A percentile compares a stretch with the other conserved stretches of the same genome.
phyloP scores from a whole-genome alignment of 2,888 invertebrate species.

The Melitaea athalia region DNA sequence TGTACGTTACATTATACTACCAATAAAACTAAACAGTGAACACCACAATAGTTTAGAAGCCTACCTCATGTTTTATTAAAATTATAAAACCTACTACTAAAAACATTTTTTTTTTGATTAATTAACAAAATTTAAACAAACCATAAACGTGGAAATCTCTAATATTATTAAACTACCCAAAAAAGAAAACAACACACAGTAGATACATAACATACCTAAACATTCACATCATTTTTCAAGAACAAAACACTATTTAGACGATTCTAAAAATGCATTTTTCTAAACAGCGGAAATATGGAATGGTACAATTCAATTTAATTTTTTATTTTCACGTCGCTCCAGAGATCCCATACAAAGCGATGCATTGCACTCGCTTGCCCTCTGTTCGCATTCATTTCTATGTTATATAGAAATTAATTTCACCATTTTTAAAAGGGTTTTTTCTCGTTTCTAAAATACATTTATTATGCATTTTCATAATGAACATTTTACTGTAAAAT shows the following conservation, averaged over 20 bases:
- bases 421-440: neutral
- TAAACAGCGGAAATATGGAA: slow-evolving; percentile 4
- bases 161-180: neutral
- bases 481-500: neutral
- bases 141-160: too few relatives aligned
- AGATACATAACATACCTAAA: too few relatives aligned
- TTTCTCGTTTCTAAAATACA: neutral
- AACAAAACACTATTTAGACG: slow-evolving; percentile 3
- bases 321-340: neutral
- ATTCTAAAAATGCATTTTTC: neutral
- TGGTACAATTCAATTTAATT: slow-evolving; percentile 1
- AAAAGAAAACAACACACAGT: neutral
- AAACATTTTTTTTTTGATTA: too few relatives aligned
- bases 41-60: too few relatives aligned
- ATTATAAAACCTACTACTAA: too few relatives aligned
- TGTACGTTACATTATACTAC: too few relatives aligned
- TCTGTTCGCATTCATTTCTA: neutral
- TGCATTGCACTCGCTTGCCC: neutral
- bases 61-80: too few relatives aligned
- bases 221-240: neutral
- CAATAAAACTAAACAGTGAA: too few relatives aligned
- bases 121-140: too few relatives aligned
- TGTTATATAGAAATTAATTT: neutral
- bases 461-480: neutral
- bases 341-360: slow-evolving; percentile 6